Evolutionary conservation across 2,888 invertebrate species (phyloP).

Genomic region (Ormyrus pomaceus): DNA sequence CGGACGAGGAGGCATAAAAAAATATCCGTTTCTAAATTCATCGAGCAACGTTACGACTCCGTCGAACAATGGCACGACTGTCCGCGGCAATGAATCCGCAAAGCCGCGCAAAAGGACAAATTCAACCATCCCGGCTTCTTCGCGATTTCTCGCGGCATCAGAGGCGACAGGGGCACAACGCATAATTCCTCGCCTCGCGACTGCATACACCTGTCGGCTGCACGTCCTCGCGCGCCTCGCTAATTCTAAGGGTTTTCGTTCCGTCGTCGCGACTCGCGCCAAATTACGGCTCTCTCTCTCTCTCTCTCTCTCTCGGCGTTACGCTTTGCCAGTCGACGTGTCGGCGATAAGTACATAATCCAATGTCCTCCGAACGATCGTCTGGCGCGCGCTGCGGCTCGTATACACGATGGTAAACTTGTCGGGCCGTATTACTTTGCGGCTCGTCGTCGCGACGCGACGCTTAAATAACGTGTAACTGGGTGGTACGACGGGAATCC

Average conservation of each 20-base stretch:
- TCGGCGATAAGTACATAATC: constrained; percentile 55
- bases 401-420: constrained; percentile 31
- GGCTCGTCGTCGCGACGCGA: constrained; percentile 34
- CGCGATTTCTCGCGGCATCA: not conserved
- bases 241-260: constrained; percentile 26
- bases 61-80: not conserved
- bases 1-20: no score
- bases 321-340: constrained; percentile 35
- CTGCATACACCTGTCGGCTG: not conserved
- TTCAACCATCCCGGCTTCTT: not conserved
- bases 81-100: not conserved
- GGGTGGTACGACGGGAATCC: not conserved
- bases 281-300: constrained; percentile 46
- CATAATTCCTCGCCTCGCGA: not conserved
- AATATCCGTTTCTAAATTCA: no score
- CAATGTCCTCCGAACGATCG: constrained; percentile 50
- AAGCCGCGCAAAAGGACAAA: constrained; percentile 1
- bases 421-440: constrained; percentile 52
- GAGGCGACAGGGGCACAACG: not conserved
- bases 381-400: constrained; percentile 26
- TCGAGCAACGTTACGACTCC: no score
- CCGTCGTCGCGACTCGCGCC: constrained; percentile 32
- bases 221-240: not conserved
- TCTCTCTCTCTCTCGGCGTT: constrained; percentile 15
- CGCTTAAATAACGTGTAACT: constrained; percentile 4